Conservation (phyloP, 2,888 invertebrate species). For the Melolontha melolontha region DNA sequence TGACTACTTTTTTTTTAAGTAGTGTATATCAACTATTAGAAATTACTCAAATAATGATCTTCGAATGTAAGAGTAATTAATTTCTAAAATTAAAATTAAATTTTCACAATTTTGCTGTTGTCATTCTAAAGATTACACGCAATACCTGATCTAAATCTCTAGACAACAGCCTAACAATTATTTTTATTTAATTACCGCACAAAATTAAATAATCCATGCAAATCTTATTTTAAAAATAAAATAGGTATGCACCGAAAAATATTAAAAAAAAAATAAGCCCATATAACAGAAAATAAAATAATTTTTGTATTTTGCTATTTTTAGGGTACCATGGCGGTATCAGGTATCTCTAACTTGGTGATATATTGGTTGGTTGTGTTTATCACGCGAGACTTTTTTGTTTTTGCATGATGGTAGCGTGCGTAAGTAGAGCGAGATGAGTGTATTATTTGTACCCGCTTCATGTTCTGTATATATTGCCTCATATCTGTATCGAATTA, state of each 20-base stretch:
- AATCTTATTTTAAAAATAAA: not conserved
- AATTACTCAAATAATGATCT: too few relatives aligned
- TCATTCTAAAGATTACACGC: too few relatives aligned
- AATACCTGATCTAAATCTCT: too few relatives aligned
- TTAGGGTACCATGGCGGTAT: slow-evolving; percentile 31
- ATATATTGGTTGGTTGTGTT: slow-evolving; percentile 9
- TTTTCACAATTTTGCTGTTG: too few relatives aligned
- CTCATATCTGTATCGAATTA: not conserved
- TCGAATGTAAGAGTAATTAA: too few relatives aligned
- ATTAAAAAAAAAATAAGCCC: not conserved
- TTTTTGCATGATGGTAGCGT: slow-evolving; percentile 26
- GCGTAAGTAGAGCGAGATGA: slow-evolving; percentile 13
- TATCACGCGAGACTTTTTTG: slow-evolving; percentile 13
- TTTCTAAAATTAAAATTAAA: too few relatives aligned
- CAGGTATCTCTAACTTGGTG: slow-evolving; percentile 24
- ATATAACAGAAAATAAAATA: too few relatives aligned
- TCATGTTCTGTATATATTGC: slow-evolving; percentile 4
- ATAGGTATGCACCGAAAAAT: not conserved
- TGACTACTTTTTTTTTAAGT: too few relatives aligned
- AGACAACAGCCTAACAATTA: too few relatives aligned
- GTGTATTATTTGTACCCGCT: slow-evolving; percentile 10
- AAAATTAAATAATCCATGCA: too few relatives aligned
- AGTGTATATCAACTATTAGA: too few relatives aligned
- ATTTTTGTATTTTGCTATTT: slow-evolving; percentile 22
- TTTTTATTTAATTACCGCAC: too few relatives aligned